Evolutionary conservation across 2,888 invertebrate genomes (phyloP).

Genomic region (Lissocephala sabroskyi): DNA sequence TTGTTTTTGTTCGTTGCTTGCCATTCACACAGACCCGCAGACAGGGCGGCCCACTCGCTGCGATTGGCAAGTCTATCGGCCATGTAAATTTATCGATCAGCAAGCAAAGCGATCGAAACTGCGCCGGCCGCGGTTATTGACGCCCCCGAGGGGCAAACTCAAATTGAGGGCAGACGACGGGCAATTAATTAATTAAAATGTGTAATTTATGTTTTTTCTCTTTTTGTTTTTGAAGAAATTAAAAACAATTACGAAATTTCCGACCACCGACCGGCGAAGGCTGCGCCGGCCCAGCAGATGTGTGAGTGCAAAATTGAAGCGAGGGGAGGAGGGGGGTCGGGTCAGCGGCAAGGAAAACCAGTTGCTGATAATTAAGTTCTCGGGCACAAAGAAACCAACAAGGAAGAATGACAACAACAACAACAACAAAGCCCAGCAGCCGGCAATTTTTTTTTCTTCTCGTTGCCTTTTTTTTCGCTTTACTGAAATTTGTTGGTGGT

Average conservation of each 20-base stretch:
- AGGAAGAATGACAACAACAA: neutral
- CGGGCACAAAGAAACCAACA: neutral
- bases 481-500: no score
- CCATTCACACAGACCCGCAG: constrained; percentile 2
- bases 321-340: neutral
- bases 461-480: neutral
- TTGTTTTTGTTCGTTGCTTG: constrained; percentile 1
- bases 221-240: constrained; percentile 21
- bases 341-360: neutral
- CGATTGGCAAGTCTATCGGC: no score
- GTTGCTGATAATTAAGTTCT: constrained; percentile 7
- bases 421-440: neutral
- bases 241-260: no score
- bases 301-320: no score
- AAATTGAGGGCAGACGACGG: neutral
- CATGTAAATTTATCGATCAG: no score
- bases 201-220: constrained; percentile 16
- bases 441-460: neutral
- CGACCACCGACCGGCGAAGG: no score
- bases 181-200: constrained; percentile 31
- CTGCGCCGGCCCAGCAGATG: no score
- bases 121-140: constrained; percentile 32
- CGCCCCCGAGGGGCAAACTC: neutral
- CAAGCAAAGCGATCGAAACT: no score
- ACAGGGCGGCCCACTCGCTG: no score